Conservation (phyloP, 2,113 vertebrate genomes). For the Protobothrops mucrosquamatus region DNA sequence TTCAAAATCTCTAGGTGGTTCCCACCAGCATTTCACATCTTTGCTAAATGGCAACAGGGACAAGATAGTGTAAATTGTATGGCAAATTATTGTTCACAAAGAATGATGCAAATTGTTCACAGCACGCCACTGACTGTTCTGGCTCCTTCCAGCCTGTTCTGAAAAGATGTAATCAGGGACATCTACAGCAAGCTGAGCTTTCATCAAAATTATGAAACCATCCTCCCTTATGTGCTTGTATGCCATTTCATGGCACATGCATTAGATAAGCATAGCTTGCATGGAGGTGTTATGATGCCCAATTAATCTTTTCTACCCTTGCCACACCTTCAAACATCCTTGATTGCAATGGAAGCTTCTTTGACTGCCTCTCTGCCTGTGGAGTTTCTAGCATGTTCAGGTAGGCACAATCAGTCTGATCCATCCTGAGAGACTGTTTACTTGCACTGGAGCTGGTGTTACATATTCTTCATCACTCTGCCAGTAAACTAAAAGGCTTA, state of each 20-base stretch:
- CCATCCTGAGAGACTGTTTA: not conserved
- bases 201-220: not conserved
- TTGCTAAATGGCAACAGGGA: not conserved
- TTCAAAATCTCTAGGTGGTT: not conserved
- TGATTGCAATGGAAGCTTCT: not conserved
- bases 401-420: not conserved
- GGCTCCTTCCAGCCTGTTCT: not conserved
- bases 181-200: not conserved
- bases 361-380: not conserved
- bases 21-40: not conserved
- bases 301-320: not conserved
- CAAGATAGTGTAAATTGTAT: not conserved
- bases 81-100: not conserved
- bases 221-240: not conserved
- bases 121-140: not conserved
- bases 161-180: not conserved
- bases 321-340: not conserved
- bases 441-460: not conserved
- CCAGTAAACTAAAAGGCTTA: not conserved
- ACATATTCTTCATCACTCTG: not conserved
- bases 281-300: not conserved
- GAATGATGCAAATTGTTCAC: not conserved
- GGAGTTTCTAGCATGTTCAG: not conserved
- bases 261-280: not conserved
- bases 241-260: not conserved